Percentiles rank a stretch among this genome's conserved stretches.
These are phyloP conservation scores for Poeciliopsis turrubarensis DNA, from an alignment of 2,113 vertebrate genomes.

Conservation along the genomic window DNA sequence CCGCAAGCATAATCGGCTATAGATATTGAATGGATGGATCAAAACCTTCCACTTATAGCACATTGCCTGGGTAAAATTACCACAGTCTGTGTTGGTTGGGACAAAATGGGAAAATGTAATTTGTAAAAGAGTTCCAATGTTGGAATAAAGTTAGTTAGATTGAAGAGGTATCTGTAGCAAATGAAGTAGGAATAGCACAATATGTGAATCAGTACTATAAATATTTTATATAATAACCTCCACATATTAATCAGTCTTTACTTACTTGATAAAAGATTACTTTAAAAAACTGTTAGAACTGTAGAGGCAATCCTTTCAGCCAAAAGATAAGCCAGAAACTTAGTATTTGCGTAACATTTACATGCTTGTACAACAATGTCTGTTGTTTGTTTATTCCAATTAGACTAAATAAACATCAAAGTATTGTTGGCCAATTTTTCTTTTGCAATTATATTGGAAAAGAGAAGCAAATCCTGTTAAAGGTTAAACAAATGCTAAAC, in stretches of 20 bases:
- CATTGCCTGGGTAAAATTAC: too few relatives aligned
- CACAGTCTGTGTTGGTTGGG: too few relatives aligned
- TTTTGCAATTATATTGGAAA: background rate
- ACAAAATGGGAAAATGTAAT: too few relatives aligned
- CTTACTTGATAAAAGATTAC: background rate
- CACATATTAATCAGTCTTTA: background rate
- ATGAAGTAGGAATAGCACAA: background rate
- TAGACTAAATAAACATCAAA: slow-evolving; percentile 2
- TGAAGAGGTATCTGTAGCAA: background rate
- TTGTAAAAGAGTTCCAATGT: too few relatives aligned
- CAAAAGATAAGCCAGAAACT: slow-evolving; percentile 26
- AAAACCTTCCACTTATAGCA: too few relatives aligned
- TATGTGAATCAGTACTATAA: background rate
- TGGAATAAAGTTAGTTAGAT: too few relatives aligned
- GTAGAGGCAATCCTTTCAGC: slow-evolving; percentile 30
- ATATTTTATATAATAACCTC: background rate
- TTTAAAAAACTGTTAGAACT: slow-evolving; percentile 8
- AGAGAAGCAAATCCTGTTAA: background rate
- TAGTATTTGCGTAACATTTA: background rate
- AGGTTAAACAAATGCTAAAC: slow-evolving; percentile 26
- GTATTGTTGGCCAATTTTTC: background rate
- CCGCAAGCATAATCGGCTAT: too few relatives aligned
- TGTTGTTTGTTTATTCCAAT: slow-evolving; percentile 4
- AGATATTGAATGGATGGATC: too few relatives aligned
- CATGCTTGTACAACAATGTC: slow-evolving; percentile 11